Evolutionary conservation across 1,140 invertebrate species (phyloP).

Genomic region (Microplitis demolitor): DNA sequence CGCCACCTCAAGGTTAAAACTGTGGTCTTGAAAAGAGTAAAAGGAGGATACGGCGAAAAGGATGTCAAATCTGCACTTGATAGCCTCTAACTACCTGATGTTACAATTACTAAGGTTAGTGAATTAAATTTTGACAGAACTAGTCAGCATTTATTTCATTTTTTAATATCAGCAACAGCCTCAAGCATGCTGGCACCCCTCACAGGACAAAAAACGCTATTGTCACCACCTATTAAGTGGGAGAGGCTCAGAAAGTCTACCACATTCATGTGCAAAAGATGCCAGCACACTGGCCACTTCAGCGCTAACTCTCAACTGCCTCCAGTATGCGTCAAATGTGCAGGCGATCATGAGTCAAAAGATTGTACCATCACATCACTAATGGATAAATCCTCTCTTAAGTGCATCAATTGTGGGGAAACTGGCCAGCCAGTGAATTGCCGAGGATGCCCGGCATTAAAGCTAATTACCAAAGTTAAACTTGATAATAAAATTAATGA

Average conservation of each 20-base stretch:
- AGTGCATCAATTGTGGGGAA: no score
- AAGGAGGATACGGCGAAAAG: neutral
- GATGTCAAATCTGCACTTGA: neutral
- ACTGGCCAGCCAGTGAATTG: no score
- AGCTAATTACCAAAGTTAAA: no score
- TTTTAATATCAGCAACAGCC: neutral
- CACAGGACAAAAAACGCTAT: neutral
- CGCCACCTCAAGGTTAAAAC: slow-evolving; percentile 9
- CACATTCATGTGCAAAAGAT: slow-evolving; percentile 3
- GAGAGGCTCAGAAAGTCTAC: slow-evolving; percentile 5
- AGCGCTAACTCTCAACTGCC: no score
- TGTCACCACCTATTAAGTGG: neutral
- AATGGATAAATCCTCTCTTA: no score
- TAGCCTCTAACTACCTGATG: neutral
- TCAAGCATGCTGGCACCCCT: neutral
- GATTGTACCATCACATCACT: no score
- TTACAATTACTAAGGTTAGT: neutral
- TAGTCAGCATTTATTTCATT: neutral
- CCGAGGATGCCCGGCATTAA: no score
- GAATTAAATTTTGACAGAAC: neutral
- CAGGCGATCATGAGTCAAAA: no score
- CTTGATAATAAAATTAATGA: no score
- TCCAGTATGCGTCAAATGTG: no score
- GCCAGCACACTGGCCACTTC: neutral
- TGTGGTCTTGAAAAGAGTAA: slow-evolving; percentile 7